Evolutionary conservation across 2,888 invertebrate genomes (phyloP), one percentile per base, ranked within the genome.

Genomic region (Eulithis prunata): DNA sequence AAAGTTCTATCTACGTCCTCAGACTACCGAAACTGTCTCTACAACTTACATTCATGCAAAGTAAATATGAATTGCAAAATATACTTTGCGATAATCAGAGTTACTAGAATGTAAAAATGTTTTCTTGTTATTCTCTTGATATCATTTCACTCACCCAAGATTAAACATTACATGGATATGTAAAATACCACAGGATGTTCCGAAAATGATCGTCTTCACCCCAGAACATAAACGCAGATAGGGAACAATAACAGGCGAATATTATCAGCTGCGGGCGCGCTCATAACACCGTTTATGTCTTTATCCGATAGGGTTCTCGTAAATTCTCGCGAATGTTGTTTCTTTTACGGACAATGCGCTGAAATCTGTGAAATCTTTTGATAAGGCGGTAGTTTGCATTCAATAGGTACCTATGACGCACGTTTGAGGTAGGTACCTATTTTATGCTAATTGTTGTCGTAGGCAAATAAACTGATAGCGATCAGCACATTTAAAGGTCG

Each of bases 231-330:
- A 79, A 80, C 75, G 71, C 74, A 74, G 77, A 79, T 81, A 79
- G 78, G 78, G 81, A 83, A 83, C 81, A 81, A 84, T 83, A 83
- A 80, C 79, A 78, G 76, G 75, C 75, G 75, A 79, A 80, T 83
- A 82, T 81, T 83, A 84, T 84, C 82, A 82, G 82, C 79, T 73
- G 76, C 68, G 79, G 79, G 74, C 68, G 76, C 57, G 78, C 82
- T 83, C 84, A 84, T 82, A 81, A 81, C 80, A 75, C 71, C 77
- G 77, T 83, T 85, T 81, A 84, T 82, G 80, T 78, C 83, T 82
- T 81, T 82, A 85, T 84, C 83, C 78, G 76, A 71, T 69, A 73
- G 74, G 77, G 75, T 71, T 74, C 71, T 74, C 74, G 72, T 74
- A 74, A 74, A 74, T 71, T 70, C 70, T 64, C 58, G 68, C 68